Percentiles rank a stretch among this genome's conserved stretches.
phyloP scores from a whole-genome alignment of 2,888 invertebrate species.

The Lasiommata megera region DNA sequence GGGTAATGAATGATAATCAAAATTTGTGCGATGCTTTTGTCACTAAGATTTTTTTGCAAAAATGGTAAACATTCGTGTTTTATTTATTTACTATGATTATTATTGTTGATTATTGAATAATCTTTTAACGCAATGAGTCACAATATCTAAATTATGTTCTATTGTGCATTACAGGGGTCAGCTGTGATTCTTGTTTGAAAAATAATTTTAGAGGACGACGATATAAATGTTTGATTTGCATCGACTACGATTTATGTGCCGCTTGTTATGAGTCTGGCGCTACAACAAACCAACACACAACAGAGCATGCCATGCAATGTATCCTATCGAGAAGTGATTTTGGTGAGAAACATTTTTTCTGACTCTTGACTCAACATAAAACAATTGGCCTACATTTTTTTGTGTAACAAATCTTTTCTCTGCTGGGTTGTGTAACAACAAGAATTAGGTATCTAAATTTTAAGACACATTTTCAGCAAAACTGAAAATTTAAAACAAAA shows the following conservation, averaged over 20 bases:
- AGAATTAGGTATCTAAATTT: background rate
- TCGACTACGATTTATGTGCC: constrained; percentile 99
- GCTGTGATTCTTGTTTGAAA: constrained; percentile 99
- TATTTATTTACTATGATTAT: constrained; percentile 13
- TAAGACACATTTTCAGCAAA: background rate
- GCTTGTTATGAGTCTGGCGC: constrained; percentile 96
- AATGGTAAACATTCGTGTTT: constrained; percentile 42
- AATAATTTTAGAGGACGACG: constrained; percentile 98
- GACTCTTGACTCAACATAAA: constrained; percentile 12
- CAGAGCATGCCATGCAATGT: constrained; percentile 99
- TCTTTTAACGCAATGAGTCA: constrained; percentile 29
- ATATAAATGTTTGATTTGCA: constrained; percentile 99
- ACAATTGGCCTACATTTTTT: constrained; percentile 35
- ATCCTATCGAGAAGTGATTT: constrained; percentile 98
- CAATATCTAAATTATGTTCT: constrained; percentile 47
- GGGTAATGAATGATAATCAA: constrained; percentile 84
- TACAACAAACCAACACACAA: constrained; percentile 94
- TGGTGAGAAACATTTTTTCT: constrained; percentile 80
- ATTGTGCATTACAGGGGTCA: constrained; percentile 90
- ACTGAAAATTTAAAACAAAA: background rate
- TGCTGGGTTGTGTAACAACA: constrained; percentile 14
- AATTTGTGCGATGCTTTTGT: constrained; percentile 79
- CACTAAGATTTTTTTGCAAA: constrained; percentile 64
- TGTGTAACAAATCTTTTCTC: constrained; percentile 16
- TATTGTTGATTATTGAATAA: constrained; percentile 23